Conservation (phyloP, 2,888 invertebrate genomes). For the Chirona hameri region DNA sequence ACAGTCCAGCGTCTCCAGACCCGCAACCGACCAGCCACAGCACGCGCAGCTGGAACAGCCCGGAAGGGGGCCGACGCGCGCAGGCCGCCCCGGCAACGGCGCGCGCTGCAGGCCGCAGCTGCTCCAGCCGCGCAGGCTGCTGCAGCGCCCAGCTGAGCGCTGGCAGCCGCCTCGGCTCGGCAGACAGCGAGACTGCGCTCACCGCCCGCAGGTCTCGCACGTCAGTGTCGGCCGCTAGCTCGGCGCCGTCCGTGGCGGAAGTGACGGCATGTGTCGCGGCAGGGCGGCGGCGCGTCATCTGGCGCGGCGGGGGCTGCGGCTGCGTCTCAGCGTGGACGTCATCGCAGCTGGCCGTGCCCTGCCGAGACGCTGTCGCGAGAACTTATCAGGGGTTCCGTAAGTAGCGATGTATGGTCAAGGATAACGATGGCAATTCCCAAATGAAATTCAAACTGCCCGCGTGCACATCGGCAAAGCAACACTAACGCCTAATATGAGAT, state of each 20-base stretch:
- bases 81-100: constrained; percentile 1
- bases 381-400: no score
- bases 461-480: no score
- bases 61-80: constrained; percentile 1
- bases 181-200: background rate
- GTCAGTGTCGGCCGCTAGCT: background rate
- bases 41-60: constrained; percentile 10
- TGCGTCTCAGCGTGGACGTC: no score
- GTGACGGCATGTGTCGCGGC: background rate
- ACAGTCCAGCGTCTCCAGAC: background rate
- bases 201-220: background rate
- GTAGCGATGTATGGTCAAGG: no score
- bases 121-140: background rate
- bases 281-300: background rate
- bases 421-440: no score
- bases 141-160: constrained; percentile 1
- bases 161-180: background rate
- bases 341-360: no score
- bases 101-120: constrained; percentile 11
- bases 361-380: no score
- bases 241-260: background rate
- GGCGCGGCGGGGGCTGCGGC: no score
- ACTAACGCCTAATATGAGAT: no score
- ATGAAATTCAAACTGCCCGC: no score
- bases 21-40: constrained; percentile 7